Evolutionary conservation across 2,888 invertebrate genomes (phyloP), one percentile per base, ranked within the genome.

Genomic region (Oscheius sp.): DNA sequence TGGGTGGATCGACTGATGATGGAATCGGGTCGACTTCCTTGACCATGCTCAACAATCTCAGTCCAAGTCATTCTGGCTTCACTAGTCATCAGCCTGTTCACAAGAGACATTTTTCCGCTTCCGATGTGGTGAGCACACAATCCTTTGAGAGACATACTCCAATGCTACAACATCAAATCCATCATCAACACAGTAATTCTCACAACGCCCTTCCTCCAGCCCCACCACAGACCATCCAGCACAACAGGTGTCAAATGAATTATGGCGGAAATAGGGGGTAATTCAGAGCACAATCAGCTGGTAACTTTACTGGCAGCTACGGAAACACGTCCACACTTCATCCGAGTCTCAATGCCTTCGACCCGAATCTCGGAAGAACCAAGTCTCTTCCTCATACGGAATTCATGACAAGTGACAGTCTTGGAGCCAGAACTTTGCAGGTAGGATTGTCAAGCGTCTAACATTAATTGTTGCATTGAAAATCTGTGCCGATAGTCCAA

Each of bases 1-100:
- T 78, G 70, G 79, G 55, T 21, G 66, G 71, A 29, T 68, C 68
- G 2, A 48, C 73, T 7, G 74, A 74, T 35, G 74, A 74, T 37
- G 74, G 66, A 9, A 55, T 72, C 33, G 60, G 65, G 13, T 65
- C 62, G 29, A 47, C 62, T 13, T 42, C 48, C 21, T 29, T 57
- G 13, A 70, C 57, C 21, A 60, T 50, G n/a, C 51, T 68, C 10
- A 68, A 48, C 35, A 68, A 50, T 37, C 62, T 72, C n/a, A 72
- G 72, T 53, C 72, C 72, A 10, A 71, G 60, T 62, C 13, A 48
- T 32, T 13, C 59, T 10, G 72, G 62, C 42, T 55, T 48, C 5
- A 4, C 55, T n/a, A 70, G 53, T 55, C 55, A 53, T 3, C 37
- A 13, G 11, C 53, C 55, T n/a, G 35, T 53, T 13, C 53, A 55